These are phyloP conservation scores for Heliothis virescens DNA, from an alignment of 1,140 invertebrate species.

Conservation along the genomic window DNA sequence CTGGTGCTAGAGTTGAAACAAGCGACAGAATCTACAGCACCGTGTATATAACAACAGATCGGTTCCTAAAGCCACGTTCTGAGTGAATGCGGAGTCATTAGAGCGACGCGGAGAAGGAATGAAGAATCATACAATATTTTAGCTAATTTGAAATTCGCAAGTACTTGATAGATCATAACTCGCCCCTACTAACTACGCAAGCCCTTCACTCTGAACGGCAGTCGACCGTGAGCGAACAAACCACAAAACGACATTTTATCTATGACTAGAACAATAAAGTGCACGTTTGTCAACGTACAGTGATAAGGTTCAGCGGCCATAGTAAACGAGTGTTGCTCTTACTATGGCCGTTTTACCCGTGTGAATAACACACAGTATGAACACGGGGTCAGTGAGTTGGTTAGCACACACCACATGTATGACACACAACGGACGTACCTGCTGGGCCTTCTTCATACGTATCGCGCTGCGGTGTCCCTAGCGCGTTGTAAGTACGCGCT, in stretches of 20 bases:
- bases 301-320: conserved; percentile 10
- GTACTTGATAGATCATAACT: no score
- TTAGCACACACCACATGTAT: conserved; percentile 78
- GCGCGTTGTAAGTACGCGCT: conserved; percentile 95
- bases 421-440: conserved; percentile 87
- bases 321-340: conserved; percentile 13
- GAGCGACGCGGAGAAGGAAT: no score
- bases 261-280: background rate
- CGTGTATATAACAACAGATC: conserved; percentile 46
- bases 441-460: conserved; percentile 94
- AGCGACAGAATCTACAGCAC: conserved; percentile 71
- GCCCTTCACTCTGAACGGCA: no score
- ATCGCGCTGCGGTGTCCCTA: conserved; percentile 95
- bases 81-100: no score
- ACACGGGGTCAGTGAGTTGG: conserved; percentile 80
- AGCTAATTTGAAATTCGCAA: no score
- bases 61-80: background rate
- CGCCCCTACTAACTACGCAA: no score
- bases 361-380: conserved; percentile 71
- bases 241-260: background rate
- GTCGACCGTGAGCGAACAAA: conserved; percentile 20
- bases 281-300: conserved; percentile 4
- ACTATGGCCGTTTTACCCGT: conserved; percentile 13
- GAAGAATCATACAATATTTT: no score
- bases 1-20: conserved; percentile 58